Conservation (phyloP, 2,113 vertebrate genomes). For the Pholis gunnellus region DNA sequence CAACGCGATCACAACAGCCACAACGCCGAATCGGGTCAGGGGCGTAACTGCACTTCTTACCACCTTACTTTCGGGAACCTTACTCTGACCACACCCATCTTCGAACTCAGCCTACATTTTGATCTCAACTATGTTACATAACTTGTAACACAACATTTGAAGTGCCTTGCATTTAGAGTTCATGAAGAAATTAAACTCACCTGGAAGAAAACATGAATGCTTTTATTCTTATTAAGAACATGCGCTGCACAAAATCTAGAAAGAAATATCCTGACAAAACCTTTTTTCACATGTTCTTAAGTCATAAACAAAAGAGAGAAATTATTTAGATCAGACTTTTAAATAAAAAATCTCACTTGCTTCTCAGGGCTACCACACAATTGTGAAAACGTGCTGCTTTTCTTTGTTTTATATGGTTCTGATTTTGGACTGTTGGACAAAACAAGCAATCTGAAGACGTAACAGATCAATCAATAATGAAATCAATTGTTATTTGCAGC, state of each 20-base stretch:
- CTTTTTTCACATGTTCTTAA: background rate
- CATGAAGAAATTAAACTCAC: no score
- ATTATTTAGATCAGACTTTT: background rate
- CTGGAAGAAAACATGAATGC: no score
- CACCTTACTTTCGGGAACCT: background rate
- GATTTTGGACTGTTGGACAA: background rate
- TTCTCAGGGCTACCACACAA: background rate
- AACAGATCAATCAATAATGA: background rate
- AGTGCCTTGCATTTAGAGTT: no score
- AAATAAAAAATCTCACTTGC: background rate
- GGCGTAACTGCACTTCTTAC: background rate
- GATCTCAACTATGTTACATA: background rate
- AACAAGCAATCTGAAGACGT: background rate
- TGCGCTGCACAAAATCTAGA: background rate
- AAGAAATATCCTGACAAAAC: background rate
- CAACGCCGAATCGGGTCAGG: background rate
- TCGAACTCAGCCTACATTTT: background rate
- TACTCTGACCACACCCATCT: background rate
- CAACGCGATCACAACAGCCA: background rate
- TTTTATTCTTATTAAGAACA: no score
- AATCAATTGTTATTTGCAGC: background rate
- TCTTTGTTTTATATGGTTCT: background rate
- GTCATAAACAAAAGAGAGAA: background rate
- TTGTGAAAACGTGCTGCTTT: background rate
- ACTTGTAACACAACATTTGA: no score